These are phyloP conservation scores for Oryzias sinensis DNA, from an alignment of 2,797 vertebrate species.

Conservation along the genomic window DNA sequence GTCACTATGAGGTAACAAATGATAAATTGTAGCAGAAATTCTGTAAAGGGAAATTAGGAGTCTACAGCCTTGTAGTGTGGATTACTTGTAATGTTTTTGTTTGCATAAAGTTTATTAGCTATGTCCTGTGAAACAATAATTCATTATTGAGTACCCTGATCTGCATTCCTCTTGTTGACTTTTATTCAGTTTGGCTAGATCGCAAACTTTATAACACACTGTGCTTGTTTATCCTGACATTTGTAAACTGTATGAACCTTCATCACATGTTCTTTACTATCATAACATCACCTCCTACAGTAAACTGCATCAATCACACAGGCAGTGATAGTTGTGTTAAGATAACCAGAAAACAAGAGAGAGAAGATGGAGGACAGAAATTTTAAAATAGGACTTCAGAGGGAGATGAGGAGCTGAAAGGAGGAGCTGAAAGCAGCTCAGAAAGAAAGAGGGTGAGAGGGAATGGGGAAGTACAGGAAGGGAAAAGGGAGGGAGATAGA, in stretches of 20 bases:
- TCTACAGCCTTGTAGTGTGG: neutral
- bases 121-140: neutral
- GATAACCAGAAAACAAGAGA: conserved; percentile 4
- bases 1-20: no score
- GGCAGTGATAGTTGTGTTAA: conserved; percentile 17
- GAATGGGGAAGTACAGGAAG: conserved; percentile 36
- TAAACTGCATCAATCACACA: neutral
- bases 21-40: no score
- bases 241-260: neutral
- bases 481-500: conserved; percentile 43
- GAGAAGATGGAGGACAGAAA: conserved; percentile 40
- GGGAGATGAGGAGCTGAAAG: conserved; percentile 18
- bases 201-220: neutral
- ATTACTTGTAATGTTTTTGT: conserved; percentile 1
- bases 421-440: conserved; percentile 45
- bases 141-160: neutral
- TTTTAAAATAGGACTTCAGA: conserved; percentile 33
- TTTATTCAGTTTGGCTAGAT: neutral
- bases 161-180: neutral
- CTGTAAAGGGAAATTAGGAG: neutral
- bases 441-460: conserved; percentile 11
- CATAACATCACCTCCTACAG: neutral
- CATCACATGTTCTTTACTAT: neutral
- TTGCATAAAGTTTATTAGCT: neutral
- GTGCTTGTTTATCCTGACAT: neutral